Evolutionary conservation across 2,113 vertebrate species (phyloP), one percentile per base, ranked within the genome.

Genomic region (Peromyscus californicus): DNA sequence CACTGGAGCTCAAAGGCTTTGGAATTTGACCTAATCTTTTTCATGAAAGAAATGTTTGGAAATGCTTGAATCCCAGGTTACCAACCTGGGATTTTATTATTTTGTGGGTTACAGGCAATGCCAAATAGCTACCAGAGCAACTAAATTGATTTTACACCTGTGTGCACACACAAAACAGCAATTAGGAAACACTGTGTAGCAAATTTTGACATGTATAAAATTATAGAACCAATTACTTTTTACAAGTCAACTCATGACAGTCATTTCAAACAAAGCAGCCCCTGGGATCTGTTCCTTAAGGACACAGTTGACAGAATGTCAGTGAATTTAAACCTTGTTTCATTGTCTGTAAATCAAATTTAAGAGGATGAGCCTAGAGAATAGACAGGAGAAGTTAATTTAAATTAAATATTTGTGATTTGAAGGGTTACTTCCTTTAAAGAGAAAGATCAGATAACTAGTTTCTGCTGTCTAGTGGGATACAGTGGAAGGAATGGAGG

Each of bases 181-280:
- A 98, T 98, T 98, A 98, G 97, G 97, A 97, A 98, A 72, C 75
- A 94, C 86, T 72, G 82, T 51, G 48, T 88, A 48, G 69, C 93
- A 97, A 87, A 95, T 98, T 98, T 97, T 98, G 98, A 98, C 98
- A 98, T 97, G 92, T 97, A 97, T 98, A 97, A 97, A 98, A 98
- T 98, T 98, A 98, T 96, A 91, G 92, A 94, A 89, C 97, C 97
- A 98, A 97, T 98, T 98, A 98, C 94, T 97, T 97, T 91, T 82
- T 13, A 63, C 80, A 92, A 98, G 94, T 89, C 95, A 89, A 91
- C 83, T 95, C 94, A 91, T 94, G 98, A 69, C 89, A 94, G 39
- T 96, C 83, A 95, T 87, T 98, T 95, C 90, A 91, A 97, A 97
- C 48, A 97, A 96, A 57, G 61, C 69, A 97, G 90, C 54, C 36